These are phyloP conservation scores for Stenodera caucasica DNA, from an alignment of 2,888 invertebrate genomes.

Conservation along the genomic window DNA sequence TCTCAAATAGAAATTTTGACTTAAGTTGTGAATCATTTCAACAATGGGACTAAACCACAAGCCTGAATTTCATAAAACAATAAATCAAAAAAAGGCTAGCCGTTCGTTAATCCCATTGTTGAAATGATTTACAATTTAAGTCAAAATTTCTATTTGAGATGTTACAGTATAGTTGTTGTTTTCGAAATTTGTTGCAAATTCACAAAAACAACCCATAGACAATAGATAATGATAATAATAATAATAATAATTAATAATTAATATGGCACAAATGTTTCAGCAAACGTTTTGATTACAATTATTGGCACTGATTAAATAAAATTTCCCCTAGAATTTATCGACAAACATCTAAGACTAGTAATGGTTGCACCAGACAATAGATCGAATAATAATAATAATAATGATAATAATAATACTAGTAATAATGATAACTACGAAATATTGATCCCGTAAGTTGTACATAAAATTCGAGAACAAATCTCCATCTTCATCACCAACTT, in stretches of 20 bases:
- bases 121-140: too few relatives aligned
- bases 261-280: conserved; percentile 23
- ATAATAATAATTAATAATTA: conserved; percentile 12
- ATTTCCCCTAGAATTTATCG: background rate
- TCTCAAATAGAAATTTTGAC: too few relatives aligned
- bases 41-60: too few relatives aligned
- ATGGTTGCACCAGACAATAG: conserved; percentile 5
- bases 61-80: too few relatives aligned
- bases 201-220: background rate
- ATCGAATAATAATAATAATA: background rate
- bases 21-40: too few relatives aligned
- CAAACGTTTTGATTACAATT: background rate
- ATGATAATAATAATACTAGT: background rate
- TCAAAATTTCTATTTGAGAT: too few relatives aligned
- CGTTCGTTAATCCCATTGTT: too few relatives aligned
- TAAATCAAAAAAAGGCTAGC: too few relatives aligned
- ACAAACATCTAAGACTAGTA: conserved; percentile 1
- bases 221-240: background rate
- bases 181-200: background rate
- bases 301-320: conserved; percentile 5
- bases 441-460: conserved; percentile 28
- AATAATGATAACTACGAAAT: conserved; percentile 16
- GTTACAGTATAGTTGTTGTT: too few relatives aligned
- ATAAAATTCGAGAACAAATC: conserved; percentile 8
- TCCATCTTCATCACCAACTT: background rate